Base-by-base conservation (phyloP, 2,888 invertebrate species). In the Augiades crinisus region DNA sequence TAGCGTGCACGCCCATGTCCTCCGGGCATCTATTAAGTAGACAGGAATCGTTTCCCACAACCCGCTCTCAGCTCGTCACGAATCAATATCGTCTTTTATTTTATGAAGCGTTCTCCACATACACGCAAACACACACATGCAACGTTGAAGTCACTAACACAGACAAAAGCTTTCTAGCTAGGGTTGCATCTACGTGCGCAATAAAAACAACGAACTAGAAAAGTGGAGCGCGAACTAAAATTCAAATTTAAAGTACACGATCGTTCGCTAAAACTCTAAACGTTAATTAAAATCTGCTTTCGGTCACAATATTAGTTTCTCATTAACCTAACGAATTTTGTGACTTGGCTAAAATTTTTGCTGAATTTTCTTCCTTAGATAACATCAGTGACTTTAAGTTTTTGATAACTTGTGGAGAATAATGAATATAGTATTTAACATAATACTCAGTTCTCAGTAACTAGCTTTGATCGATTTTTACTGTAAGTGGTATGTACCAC, bases 81-180 rank as follows among this genome's bases (percentile, higher is more conserved):
- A 88, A 88, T 88, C 88, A 87, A 88, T 88, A 88, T 84, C 81
- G 79, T 77, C 85, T 88, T 86, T 87, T 89, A 88, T 88, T 84
- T 88, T 81, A 80, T 75, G 76, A 81, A 81, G 83, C 86, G 84
- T 84, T 85, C 80, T 80, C 75, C 73, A 81, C 78, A 84, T 81
- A 80, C 75, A 72, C 72, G 68, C 69, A 55, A 56, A 45, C 56
- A 52, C 64, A 58, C 58, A 55, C 65, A 62, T 67, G 60, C 67
- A 68, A 16, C 31, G 34, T 33, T n/a, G 14, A 12, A 10, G 16
- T 14, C 37, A 5, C 36, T 13, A 21, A 44, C 37, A 51, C 44
- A 64, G 65, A 33, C 22, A 65, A 65, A 40, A 43, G 30, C 47
- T 43, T 54, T 52, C 50, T 52, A 36, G 53, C 50, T 60, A 68